Evolutionary conservation across 2,888 invertebrate genomes (phyloP), one percentile per base, ranked within the genome.

Genomic region (Amiota mariae): DNA sequence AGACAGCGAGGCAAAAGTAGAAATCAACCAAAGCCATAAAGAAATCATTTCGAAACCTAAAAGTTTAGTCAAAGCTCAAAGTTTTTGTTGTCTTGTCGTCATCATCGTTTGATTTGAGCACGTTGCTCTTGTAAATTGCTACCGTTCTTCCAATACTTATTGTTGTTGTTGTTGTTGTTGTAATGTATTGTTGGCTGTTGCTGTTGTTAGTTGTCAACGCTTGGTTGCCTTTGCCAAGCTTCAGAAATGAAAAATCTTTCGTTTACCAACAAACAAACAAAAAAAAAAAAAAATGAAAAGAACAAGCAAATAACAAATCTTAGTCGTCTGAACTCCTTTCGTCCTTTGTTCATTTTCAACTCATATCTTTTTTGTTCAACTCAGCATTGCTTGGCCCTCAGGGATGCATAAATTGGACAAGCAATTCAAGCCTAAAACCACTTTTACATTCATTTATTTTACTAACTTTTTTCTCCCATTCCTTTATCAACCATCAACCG

Each of bases 391-490:
- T 20, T 20, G 12, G 67, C 67, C 78, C 77, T 74, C 36, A 67
- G 82, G 82, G 79, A 77, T 75, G 78, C 77, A 85, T 85, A 85
- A 85, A 85, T 85, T 85, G 86, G 81, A 80, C 85, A 83, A 81
- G 80, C 85, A 82, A 85, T 84, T 85, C 84, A 80, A 81, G 85
- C 82, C 84, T 81, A 82, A 84, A 82, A 84, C 84, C 84, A 82
- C 81, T 82, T 85, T 85, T 78, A 75, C 80, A 80, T 80, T 85
- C 85, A 83, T 59, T 15, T 83, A 79, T 83, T 83, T 66, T 15
- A 15, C 66, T 66, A 8, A 15, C 36, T 36, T 36, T 2, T 36
- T 6, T 6, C 36, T 6, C 36, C 36, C 36, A 36, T 36, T 36
- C 36, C 36, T 36, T 36, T 36, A 36, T 36, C n/a, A n/a, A n/a